These are phyloP conservation scores for Cetonia aurata DNA, from an alignment of 2,888 invertebrate species.

Conservation along the genomic window DNA sequence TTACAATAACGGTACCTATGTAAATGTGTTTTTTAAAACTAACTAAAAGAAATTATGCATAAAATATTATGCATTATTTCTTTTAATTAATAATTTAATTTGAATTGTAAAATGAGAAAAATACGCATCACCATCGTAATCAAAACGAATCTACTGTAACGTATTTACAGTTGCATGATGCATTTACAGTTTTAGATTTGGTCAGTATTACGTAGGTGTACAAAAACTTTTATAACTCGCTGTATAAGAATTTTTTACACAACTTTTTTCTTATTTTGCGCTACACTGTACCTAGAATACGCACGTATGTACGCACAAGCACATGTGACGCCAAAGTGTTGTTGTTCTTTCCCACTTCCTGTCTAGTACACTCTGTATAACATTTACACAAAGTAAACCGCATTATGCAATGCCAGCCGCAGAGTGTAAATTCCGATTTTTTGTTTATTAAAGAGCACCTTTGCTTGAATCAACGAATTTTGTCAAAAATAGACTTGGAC, in stretches of 20 bases:
- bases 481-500: too few relatives aligned
- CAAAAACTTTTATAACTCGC: not conserved
- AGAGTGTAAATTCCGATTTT: conserved; percentile 12
- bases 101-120: too few relatives aligned
- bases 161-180: too few relatives aligned
- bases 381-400: conserved; percentile 6
- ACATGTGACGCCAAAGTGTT: conserved; percentile 13
- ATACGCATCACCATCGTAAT: too few relatives aligned
- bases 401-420: not conserved
- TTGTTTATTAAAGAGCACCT: not conserved
- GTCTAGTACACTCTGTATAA: conserved; percentile 6
- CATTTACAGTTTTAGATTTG: too few relatives aligned
- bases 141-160: too few relatives aligned
- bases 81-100: too few relatives aligned
- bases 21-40: too few relatives aligned
- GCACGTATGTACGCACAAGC: not conserved
- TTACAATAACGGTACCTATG: too few relatives aligned
- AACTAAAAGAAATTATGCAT: too few relatives aligned
- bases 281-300: not conserved
- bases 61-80: too few relatives aligned
- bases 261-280: not conserved
- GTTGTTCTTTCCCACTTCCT: conserved; percentile 28
- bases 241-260: not conserved
- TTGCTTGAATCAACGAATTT: not conserved
- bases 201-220: too few relatives aligned